Conservation (phyloP, 2,888 invertebrate species). For the Camptogramma bilineatum region DNA sequence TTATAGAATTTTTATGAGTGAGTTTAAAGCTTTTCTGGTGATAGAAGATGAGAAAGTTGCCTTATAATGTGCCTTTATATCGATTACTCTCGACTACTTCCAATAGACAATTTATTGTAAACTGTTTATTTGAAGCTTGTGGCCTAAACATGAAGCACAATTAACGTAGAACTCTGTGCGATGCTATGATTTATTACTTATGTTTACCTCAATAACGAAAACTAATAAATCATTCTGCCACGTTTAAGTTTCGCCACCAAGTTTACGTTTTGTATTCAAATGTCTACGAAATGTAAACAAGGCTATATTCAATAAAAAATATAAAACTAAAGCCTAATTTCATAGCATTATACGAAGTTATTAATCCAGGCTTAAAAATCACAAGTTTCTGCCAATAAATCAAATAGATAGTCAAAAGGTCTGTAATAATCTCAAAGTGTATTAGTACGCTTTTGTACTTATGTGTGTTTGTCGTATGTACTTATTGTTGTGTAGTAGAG, state of each 20-base stretch:
- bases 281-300: background rate
- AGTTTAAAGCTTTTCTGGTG: slow-evolving; percentile 36
- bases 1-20: slow-evolving; percentile 45
- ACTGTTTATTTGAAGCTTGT: slow-evolving; percentile 14
- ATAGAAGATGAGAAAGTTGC: slow-evolving; percentile 52
- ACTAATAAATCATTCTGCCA: slow-evolving; percentile 2
- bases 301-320: background rate
- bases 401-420: slow-evolving; percentile 45
- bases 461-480: slow-evolving; percentile 52
- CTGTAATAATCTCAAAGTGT: slow-evolving; percentile 66
- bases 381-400: slow-evolving; percentile 15
- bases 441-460: slow-evolving; percentile 45
- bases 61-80: slow-evolving; percentile 69
- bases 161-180: background rate
- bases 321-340: no score
- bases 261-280: slow-evolving; percentile 1
- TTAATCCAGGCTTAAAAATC: background rate
- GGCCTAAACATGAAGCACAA: slow-evolving; percentile 4
- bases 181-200: background rate
- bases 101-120: slow-evolving; percentile 5
- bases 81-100: slow-evolving; percentile 32
- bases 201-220: background rate
- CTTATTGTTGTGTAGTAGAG: slow-evolving; percentile 52
- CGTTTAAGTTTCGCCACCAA: background rate
- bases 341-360: slow-evolving; percentile 10